Evolutionary conservation across 2,113 vertebrate genomes (phyloP), one percentile per base, ranked within the genome.

Genomic region (Sebastes fasciatus): DNA sequence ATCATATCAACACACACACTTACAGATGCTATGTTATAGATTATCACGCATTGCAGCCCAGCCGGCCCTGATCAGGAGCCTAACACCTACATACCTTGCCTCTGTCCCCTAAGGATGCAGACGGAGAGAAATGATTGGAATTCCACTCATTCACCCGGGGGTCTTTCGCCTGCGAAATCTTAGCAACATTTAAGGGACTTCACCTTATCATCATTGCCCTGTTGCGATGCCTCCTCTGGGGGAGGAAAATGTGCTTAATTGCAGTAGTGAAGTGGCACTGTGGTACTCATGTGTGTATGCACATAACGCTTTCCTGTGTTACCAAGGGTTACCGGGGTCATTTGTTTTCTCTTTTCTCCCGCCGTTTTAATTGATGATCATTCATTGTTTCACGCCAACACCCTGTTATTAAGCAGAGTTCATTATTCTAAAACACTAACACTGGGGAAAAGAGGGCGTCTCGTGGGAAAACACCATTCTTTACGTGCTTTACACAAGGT

Each of bases 331-430:
- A 77, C 84, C 0, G 7, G 51, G 88, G 88, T 90, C 85, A 86
- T 94, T 86, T 89, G 82, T 92, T 92, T 90, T 84, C 57, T 74
- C 63, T 60, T 70, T 87, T 57, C 61, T 48, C 79, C 66, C 23
- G 2, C 65, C 2, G 66, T 73, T 92, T 92, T 94, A 94, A 94
- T 92, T 90, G 91, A 94, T 89, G 92, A 93, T 92, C 86, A 90
- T 89, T 92, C 90, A 90, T 91, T 91, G 89, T 92, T 93, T 91
- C 63, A 73, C 34, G 58, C 79, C 75, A 71, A 82, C 73, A 84
- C 78, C 81, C 87, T 68, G 77, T 90, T 92, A 91, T 93, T 94
- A 93, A 90, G 88, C 86, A 81, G 78, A 80, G 71, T 88, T 94
- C 86, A 90, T 93, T 91, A 91, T 77, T 88, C 86, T 89, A 83